Conservation (phyloP, 1,140 invertebrate genomes). For the Plutomurus gul region DNA sequence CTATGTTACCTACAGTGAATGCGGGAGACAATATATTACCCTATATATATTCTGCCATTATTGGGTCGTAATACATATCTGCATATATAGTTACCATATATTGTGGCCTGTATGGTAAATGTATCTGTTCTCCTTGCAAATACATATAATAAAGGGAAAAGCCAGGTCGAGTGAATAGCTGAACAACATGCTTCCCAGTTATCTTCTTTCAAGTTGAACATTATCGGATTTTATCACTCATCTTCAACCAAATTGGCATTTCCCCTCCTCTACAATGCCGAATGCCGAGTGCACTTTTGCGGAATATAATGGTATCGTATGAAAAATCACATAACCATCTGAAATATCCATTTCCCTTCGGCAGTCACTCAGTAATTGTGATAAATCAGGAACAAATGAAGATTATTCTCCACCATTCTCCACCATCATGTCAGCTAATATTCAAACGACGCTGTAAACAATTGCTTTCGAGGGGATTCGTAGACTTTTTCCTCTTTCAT, state of each 20-base stretch:
- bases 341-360: constrained; percentile 2
- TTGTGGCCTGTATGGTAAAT: too few relatives aligned
- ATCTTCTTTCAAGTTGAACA: constrained; percentile 18
- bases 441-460: too few relatives aligned
- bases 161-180: background rate
- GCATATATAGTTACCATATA: too few relatives aligned
- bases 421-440: too few relatives aligned
- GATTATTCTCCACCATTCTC: background rate
- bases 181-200: background rate
- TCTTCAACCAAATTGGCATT: constrained; percentile 17
- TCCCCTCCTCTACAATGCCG: background rate
- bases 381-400: constrained; percentile 24
- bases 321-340: constrained; percentile 20
- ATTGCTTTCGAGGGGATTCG: too few relatives aligned
- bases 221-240: constrained; percentile 27
- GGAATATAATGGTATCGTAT: background rate
- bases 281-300: background rate
- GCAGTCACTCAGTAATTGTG: background rate
- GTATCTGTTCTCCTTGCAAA: too few relatives aligned
- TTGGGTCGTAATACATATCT: too few relatives aligned
- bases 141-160: constrained; percentile 3
- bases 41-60: too few relatives aligned
- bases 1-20: too few relatives aligned
- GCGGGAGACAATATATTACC: too few relatives aligned
- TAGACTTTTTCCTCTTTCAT: too few relatives aligned